These are phyloP conservation scores for Danio choprae DNA, from an alignment of 2,797 vertebrate species.

Conservation along the genomic window DNA sequence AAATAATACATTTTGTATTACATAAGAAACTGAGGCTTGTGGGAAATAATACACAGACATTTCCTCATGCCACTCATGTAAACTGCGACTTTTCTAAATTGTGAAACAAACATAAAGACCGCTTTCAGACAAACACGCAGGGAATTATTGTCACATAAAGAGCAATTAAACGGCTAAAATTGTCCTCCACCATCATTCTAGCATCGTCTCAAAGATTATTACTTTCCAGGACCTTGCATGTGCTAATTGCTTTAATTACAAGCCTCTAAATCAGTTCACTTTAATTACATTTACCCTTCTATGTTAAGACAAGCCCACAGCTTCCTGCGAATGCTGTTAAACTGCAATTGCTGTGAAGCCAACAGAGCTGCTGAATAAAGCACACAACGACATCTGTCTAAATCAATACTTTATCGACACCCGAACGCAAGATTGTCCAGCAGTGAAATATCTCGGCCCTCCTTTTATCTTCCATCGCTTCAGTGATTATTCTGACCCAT, in stretches of 20 bases:
- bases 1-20: not conserved
- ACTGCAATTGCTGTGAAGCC: slow-evolving; percentile 71
- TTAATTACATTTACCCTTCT: slow-evolving; percentile 73
- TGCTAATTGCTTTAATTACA: slow-evolving; percentile 76
- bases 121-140: not conserved
- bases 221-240: slow-evolving; percentile 71
- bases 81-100: not conserved
- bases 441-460: slow-evolving; percentile 32
- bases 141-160: not conserved
- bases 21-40: not conserved
- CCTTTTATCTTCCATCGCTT: not conserved
- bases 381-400: slow-evolving; percentile 52
- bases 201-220: slow-evolving; percentile 70
- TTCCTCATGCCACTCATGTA: not conserved
- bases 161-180: slow-evolving; percentile 9
- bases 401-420: slow-evolving; percentile 59
- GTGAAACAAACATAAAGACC: not conserved
- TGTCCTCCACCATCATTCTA: slow-evolving; percentile 29
- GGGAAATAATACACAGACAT: not conserved
- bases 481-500: not conserved
- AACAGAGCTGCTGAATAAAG: slow-evolving; percentile 58
- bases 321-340: slow-evolving; percentile 68
- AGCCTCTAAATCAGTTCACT: slow-evolving; percentile 72
- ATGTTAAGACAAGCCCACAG: slow-evolving; percentile 69
- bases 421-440: slow-evolving; percentile 51